These are phyloP conservation scores for Phthorimaea operculella DNA, from an alignment of 1,140 invertebrate species.

Conservation along the genomic window DNA sequence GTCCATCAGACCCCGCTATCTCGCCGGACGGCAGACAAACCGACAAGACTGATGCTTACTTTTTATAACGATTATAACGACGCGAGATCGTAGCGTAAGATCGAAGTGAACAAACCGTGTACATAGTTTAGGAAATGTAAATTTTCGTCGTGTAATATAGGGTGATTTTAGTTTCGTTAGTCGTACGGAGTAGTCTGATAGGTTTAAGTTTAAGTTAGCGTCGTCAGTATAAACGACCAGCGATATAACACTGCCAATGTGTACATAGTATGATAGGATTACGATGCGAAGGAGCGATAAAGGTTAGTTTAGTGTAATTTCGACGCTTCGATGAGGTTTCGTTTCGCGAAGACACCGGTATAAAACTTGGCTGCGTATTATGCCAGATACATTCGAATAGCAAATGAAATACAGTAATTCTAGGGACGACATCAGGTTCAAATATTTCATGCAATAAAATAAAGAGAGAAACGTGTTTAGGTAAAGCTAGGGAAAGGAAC, in stretches of 20 bases:
- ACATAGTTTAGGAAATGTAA: conserved; percentile 52
- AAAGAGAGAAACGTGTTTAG: too few relatives aligned
- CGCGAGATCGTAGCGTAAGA: conserved; percentile 11
- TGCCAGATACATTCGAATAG: too few relatives aligned
- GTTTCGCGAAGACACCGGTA: too few relatives aligned
- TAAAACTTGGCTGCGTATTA: too few relatives aligned
- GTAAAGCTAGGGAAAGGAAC: too few relatives aligned
- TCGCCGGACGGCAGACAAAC: conserved; percentile 22
- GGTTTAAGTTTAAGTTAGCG: conserved; percentile 34
- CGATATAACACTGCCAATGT: conserved; percentile 57
- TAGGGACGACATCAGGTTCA: too few relatives aligned
- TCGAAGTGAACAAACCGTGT: conserved; percentile 37
- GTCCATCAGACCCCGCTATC: conserved; percentile 18
- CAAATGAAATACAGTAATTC: too few relatives aligned
- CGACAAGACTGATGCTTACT: conserved; percentile 63
- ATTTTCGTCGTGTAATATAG: conserved; percentile 17
- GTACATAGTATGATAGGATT: conserved; percentile 41
- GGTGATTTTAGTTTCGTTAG: conserved; percentile 24
- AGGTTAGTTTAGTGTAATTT: conserved; percentile 27
- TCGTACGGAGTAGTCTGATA: conserved; percentile 48
- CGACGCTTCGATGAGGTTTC: conserved; percentile 23
- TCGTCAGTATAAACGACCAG: conserved; percentile 39
- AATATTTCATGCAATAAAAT: too few relatives aligned
- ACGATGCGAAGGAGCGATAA: conserved; percentile 17
- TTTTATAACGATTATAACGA: conserved; percentile 48